Percentiles rank a stretch among this genome's conserved stretches.
These are phyloP conservation scores for Neosilurus mollespiculum DNA, from an alignment of 2,797 vertebrate genomes.

Conservation along the genomic window DNA sequence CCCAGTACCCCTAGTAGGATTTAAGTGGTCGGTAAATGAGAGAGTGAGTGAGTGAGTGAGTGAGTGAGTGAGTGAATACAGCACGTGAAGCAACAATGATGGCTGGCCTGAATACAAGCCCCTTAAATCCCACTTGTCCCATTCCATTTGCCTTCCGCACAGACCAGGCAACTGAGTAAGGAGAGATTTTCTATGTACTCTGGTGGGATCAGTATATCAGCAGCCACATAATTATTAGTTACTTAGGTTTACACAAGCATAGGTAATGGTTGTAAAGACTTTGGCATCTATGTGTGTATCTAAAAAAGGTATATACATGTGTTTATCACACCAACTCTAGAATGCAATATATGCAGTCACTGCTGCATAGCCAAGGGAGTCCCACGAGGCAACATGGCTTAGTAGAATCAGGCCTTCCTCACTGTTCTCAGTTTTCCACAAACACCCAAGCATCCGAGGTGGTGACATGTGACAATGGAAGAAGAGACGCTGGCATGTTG, in stretches of 20 bases:
- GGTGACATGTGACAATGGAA: conserved; percentile 8
- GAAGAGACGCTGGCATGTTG: background rate
- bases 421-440: background rate
- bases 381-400: background rate
- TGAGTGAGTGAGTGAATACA: no score
- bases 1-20: no score
- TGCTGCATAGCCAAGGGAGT: background rate
- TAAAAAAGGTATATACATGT: background rate
- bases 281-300: background rate
- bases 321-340: background rate
- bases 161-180: background rate
- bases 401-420: background rate
- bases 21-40: no score
- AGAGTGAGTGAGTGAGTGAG: no score
- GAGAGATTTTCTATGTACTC: background rate
- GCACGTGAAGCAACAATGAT: background rate
- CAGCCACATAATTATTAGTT: background rate
- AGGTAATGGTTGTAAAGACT: background rate
- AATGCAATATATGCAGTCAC: background rate
- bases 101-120: background rate
- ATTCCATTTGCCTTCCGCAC: background rate
- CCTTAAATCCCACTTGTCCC: background rate
- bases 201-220: background rate
- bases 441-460: background rate
- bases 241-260: background rate